These are phyloP conservation scores for Brachionichthys hirsutus DNA, from an alignment of 2,113 vertebrate species.

Conservation along the genomic window DNA sequence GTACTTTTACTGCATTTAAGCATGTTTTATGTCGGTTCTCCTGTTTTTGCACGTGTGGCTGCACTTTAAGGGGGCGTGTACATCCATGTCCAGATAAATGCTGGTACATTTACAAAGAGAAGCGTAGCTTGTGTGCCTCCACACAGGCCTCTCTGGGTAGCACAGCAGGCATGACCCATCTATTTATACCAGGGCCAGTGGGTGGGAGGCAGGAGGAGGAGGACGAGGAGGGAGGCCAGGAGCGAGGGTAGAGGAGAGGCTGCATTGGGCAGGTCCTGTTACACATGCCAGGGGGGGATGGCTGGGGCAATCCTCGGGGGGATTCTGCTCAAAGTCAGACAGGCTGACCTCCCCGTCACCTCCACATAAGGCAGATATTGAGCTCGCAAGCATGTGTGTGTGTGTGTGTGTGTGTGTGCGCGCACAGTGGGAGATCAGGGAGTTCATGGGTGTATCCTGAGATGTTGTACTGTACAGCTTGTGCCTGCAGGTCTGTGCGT, in stretches of 20 bases:
- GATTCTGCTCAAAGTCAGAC: constrained; percentile 88
- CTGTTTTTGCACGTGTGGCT: no score
- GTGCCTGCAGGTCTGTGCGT: neutral
- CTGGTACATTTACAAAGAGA: constrained; percentile 55
- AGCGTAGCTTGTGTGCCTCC: constrained; percentile 39
- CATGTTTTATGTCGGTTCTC: no score
- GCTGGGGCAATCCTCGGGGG: constrained; percentile 67
- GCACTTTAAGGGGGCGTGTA: no score
- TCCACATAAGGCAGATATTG: constrained; percentile 77
- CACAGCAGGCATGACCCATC: constrained; percentile 64
- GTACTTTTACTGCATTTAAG: no score
- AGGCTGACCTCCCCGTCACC: constrained; percentile 87
- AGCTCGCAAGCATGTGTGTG: constrained; percentile 60
- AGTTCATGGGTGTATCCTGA: constrained; percentile 15
- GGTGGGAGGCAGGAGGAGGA: constrained; percentile 39
- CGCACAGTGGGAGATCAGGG: constrained; percentile 4
- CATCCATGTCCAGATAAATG: constrained; percentile 31
- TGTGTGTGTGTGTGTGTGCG: constrained; percentile 12
- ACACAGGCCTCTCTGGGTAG: constrained; percentile 41
- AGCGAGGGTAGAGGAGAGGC: constrained; percentile 35
- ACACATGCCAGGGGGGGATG: constrained; percentile 74
- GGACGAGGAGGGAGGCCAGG: constrained; percentile 17
- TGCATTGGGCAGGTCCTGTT: constrained; percentile 74
- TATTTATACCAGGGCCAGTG: constrained; percentile 75
- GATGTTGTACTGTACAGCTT: constrained; percentile 10